phyloP scores from a whole-genome alignment of 2,797 vertebrate genomes.

The Oreonectes daqikongensis region DNA sequence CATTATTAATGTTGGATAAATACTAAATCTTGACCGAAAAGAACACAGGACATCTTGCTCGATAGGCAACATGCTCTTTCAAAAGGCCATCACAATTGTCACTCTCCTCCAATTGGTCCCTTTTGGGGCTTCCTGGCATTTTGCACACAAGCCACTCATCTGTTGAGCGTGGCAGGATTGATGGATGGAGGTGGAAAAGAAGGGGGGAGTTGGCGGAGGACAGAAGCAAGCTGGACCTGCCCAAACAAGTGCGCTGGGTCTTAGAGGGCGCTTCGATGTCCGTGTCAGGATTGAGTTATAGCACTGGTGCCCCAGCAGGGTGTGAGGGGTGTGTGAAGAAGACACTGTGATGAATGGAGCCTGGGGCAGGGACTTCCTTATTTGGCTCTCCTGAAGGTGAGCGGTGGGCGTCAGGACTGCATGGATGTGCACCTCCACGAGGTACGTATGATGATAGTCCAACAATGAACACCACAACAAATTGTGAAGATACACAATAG shows the following conservation, averaged over 20 bases:
- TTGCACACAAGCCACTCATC: slow-evolving; percentile 62
- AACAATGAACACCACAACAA: slow-evolving; percentile 4
- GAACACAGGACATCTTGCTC: slow-evolving; percentile 41
- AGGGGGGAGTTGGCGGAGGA: slow-evolving; percentile 33
- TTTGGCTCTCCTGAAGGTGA: background rate
- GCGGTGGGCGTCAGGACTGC: background rate
- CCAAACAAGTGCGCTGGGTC: slow-evolving; percentile 32
- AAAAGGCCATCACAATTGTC: slow-evolving; percentile 56
- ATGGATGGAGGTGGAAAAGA: slow-evolving; percentile 71
- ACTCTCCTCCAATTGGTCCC: slow-evolving; percentile 59
- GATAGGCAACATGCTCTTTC: slow-evolving; percentile 55
- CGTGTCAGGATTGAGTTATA: slow-evolving; percentile 78
- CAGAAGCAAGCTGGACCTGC: slow-evolving; percentile 40
- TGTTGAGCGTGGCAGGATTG: slow-evolving; percentile 65
- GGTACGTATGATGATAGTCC: background rate
- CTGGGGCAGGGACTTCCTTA: slow-evolving; percentile 53
- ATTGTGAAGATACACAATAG: background rate
- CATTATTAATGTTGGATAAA: slow-evolving; percentile 38
- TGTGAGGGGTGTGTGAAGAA: slow-evolving; percentile 64
- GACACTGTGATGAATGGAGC: slow-evolving; percentile 73
- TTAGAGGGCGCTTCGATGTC: slow-evolving; percentile 68
- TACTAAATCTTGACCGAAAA: slow-evolving; percentile 33
- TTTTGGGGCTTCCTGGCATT: slow-evolving; percentile 69
- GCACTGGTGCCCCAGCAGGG: slow-evolving; percentile 70
- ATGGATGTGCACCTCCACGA: background rate